phyloP scores from a whole-genome alignment of 2,113 vertebrate genomes.

The Bettongia penicillata region DNA sequence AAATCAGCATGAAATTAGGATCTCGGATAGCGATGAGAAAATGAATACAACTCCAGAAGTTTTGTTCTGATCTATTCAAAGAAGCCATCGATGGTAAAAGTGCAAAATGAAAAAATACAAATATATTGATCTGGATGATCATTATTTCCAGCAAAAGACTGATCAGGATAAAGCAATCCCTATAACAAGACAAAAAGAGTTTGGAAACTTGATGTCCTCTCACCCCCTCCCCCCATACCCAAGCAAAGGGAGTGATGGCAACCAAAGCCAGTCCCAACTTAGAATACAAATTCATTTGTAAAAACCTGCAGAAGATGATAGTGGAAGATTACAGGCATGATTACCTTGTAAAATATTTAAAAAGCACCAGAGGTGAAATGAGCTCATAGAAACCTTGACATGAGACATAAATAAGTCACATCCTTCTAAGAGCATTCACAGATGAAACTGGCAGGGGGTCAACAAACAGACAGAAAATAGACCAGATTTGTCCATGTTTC shows the following conservation, averaged over 20 bases:
- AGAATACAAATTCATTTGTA: background rate
- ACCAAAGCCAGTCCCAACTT: background rate
- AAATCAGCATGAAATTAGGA: background rate
- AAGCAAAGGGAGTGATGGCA: background rate
- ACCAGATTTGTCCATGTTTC: background rate
- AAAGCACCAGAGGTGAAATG: background rate
- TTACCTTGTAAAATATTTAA: background rate
- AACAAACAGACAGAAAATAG: background rate
- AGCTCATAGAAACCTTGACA: background rate
- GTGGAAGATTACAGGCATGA: background rate
- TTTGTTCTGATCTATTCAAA: background rate
- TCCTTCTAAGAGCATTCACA: background rate
- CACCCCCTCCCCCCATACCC: too few relatives aligned
- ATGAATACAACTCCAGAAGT: background rate
- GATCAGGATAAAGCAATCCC: background rate
- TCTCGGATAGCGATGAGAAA: background rate
- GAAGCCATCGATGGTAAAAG: background rate
- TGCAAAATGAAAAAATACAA: background rate
- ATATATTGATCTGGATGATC: background rate
- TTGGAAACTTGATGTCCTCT: background rate
- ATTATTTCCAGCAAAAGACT: background rate
- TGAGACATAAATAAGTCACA: background rate
- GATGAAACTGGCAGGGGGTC: background rate
- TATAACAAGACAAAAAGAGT: background rate
- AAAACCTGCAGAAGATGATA: background rate